These are phyloP conservation scores for Vesta saturnalis DNA, from an alignment of 2,888 invertebrate species.

Conservation along the genomic window DNA sequence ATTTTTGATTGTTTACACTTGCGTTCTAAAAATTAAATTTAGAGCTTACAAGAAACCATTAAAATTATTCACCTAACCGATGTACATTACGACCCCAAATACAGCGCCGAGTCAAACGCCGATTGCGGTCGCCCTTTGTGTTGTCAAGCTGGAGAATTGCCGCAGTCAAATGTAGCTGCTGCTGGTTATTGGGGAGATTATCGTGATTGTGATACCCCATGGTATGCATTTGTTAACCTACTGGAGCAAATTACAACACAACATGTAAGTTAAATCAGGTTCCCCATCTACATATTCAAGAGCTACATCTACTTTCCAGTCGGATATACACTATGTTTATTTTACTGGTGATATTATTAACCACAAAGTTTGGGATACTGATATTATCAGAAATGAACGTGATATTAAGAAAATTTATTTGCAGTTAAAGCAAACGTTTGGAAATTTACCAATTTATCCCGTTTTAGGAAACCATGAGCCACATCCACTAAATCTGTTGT, in stretches of 20 bases:
- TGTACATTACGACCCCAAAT: constrained; percentile 82
- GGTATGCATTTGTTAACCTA: constrained; percentile 73
- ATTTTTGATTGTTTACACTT: too few relatives aligned
- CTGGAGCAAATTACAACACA: constrained; percentile 34
- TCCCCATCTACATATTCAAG: too few relatives aligned
- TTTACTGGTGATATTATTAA: constrained; percentile 90
- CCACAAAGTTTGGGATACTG: constrained; percentile 90
- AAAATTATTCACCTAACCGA: constrained; percentile 76
- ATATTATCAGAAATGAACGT: constrained; percentile 69
- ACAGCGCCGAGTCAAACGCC: constrained; percentile 73
- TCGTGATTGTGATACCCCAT: constrained; percentile 78
- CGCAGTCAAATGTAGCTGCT: constrained; percentile 51
- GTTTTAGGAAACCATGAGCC: too few relatives aligned
- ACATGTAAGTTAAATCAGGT: constrained; percentile 32
- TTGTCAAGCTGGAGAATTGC: constrained; percentile 72
- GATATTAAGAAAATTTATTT: constrained; percentile 64
- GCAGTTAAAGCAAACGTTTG: constrained; percentile 61
- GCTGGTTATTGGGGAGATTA: constrained; percentile 89
- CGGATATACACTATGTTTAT: constrained; percentile 74
- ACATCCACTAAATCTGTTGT: constrained; percentile 79
- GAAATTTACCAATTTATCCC: constrained; percentile 60
- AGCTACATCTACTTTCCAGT: too few relatives aligned
- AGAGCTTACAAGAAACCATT: constrained; percentile 39
- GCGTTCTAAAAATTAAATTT: not conserved
- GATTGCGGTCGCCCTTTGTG: constrained; percentile 82